Conservation (phyloP, 2,113 vertebrate genomes). For the Acrocephalus arundinaceus region DNA sequence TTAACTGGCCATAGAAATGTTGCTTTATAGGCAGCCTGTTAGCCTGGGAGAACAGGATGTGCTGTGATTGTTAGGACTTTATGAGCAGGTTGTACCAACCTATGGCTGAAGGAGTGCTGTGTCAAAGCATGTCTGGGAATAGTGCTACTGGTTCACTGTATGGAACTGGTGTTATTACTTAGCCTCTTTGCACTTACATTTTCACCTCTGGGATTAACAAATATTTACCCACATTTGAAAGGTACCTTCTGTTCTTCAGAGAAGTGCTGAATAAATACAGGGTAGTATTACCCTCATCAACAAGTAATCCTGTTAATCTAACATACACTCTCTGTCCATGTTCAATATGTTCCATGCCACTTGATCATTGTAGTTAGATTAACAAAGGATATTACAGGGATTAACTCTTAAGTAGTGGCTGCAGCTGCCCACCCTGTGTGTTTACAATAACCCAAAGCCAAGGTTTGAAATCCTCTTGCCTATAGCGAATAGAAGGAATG, state of each 20-base stretch:
- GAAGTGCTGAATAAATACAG: not conserved
- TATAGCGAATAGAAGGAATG: not conserved
- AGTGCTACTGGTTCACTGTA: not conserved
- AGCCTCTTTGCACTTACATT: not conserved
- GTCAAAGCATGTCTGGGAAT: not conserved
- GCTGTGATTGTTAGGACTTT: not conserved
- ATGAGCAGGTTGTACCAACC: not conserved
- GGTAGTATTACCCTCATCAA: not conserved
- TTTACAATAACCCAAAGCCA: not conserved
- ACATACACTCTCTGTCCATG: not conserved
- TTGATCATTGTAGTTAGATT: slow-evolving; percentile 18
- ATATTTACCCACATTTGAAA: slow-evolving; percentile 27
- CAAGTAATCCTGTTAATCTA: slow-evolving; percentile 25
- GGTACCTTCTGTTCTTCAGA: slow-evolving; percentile 5
- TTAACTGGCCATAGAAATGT: not conserved
- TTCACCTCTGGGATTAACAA: not conserved
- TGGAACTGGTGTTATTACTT: not conserved
- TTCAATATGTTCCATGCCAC: not conserved
- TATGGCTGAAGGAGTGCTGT: not conserved
- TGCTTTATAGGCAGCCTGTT: not conserved
- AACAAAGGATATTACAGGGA: slow-evolving; percentile 7
- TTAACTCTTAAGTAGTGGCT: slow-evolving; percentile 12
- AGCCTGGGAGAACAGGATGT: not conserved
- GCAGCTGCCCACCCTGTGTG: not conserved
- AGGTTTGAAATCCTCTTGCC: not conserved